A percentile compares a stretch with the other conserved stretches of the same genome.
Conservation (phyloP, 2,113 vertebrate genomes). For the Etheostoma spectabile region DNA sequence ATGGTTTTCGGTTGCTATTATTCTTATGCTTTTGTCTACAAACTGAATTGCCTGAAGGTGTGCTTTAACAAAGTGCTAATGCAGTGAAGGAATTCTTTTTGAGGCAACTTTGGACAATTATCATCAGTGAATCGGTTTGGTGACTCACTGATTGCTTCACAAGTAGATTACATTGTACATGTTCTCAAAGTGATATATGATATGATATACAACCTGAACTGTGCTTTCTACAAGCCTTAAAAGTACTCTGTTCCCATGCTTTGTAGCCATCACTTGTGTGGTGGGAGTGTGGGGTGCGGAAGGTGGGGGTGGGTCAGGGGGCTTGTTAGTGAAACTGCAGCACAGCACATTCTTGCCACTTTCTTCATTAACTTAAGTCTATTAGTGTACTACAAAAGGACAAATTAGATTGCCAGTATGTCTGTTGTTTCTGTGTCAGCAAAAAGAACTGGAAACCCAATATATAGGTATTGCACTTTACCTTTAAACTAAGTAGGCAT, state of each 20-base stretch:
- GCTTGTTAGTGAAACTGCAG: constrained; percentile 12
- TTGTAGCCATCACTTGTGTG: too few relatives aligned
- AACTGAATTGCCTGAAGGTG: not conserved
- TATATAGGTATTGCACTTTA: not conserved
- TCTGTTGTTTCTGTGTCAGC: constrained; percentile 2
- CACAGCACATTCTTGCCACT: constrained; percentile 54
- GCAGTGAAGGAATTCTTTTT: not conserved
- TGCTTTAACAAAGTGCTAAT: constrained; percentile 7
- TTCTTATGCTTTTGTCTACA: not conserved
- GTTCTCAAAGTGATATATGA: too few relatives aligned
- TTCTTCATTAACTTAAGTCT: constrained; percentile 11
- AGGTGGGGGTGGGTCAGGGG: not conserved
- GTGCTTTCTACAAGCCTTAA: too few relatives aligned
- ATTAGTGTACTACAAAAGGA: constrained; percentile 20
- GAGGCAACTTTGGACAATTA: not conserved
- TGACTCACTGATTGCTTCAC: constrained; percentile 1
- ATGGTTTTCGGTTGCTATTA: not conserved
- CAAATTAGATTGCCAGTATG: not conserved
- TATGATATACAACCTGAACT: too few relatives aligned
- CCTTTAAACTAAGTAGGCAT: not conserved
- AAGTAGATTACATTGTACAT: not conserved
- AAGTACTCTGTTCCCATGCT: too few relatives aligned
- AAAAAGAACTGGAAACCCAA: not conserved
- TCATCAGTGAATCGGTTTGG: not conserved
- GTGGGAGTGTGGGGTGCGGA: too few relatives aligned